Evolutionary conservation across 2,888 invertebrate species (phyloP), one percentile per base, ranked within the genome.

Genomic region (Drosophila prolongata): DNA sequence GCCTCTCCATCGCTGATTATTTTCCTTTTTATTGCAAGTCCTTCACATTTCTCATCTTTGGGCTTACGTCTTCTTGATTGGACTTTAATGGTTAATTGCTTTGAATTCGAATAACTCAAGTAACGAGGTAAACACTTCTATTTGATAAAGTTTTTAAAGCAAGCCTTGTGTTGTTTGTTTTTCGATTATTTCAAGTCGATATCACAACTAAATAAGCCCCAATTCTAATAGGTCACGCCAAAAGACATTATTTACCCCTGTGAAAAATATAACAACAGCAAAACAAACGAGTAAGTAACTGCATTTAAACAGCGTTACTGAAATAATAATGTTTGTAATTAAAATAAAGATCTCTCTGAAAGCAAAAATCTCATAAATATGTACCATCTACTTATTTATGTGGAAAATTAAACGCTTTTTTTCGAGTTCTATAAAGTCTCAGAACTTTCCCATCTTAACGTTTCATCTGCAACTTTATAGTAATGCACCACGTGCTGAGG

Each of bases 11-110:
- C 46, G 34, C 46, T 46, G 55, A 55, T 40, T 40, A 52, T 53
- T 59, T 59, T 19, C 27, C 16, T 5, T 40, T 53, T 34, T 14
- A 59, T 14, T n/a, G 58, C 19, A 8, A 24, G 16, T 43, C 30
- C 30, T n/a, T 16, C 16, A 37, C 47, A 8, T 14, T n/a, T 6
- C 10, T 35, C 6, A 11, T 14, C 52, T 38, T 2, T 3, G 19
- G 10, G 24, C 35, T 50, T 50, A 57, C 27, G 9, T 24, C 52
- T 14, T 16, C 38, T n/a, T 35, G 57, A 57, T 56, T 43, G 59
- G 2, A 11, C 57, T 27, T 57, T 19, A 40, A 56, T 19, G 10
- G 34, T 24, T 57, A 59, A 35, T 57, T 57, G 35, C 14, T 24
- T 30, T 19, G 16, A 30, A 2, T 30, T 13, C 40, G 16, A 6